phyloP scores from a whole-genome alignment of 37 sponge, comb jelly and placozoan species.

The Chondrosia reniformis region DNA sequence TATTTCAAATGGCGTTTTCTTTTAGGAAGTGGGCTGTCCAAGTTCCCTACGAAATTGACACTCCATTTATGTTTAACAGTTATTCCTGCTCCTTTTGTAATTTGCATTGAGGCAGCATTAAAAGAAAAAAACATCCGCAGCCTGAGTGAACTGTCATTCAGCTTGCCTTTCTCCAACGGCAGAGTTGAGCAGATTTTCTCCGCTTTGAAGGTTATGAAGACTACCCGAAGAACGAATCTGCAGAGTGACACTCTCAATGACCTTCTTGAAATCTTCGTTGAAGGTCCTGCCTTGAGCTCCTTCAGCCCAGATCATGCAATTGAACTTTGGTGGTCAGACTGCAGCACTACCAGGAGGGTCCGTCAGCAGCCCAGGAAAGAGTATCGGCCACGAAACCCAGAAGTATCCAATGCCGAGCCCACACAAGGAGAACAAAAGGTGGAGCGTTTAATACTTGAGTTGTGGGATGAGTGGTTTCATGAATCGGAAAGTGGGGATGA shows the following conservation, averaged over 20 bases:
- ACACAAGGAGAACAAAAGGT: not conserved
- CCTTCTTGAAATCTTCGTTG: slow-evolving; percentile 54
- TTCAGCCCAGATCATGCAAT: slow-evolving; percentile 37
- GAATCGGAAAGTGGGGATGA: slow-evolving; percentile 8
- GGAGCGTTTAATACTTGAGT: slow-evolving; percentile 3
- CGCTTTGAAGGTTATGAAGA: slow-evolving; percentile 35
- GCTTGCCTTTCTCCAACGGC: slow-evolving; percentile 42
- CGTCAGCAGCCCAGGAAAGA: slow-evolving; percentile 36
- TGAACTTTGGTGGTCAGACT: slow-evolving; percentile 48
- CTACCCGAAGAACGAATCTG: slow-evolving; percentile 30
- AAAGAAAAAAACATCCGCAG: not conserved
- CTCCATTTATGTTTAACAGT: not conserved
- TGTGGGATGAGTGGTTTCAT: slow-evolving; percentile 42
- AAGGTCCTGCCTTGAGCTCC: slow-evolving; percentile 37
- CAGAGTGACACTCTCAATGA: slow-evolving; percentile 37
- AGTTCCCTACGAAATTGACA: not conserved
- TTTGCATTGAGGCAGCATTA: not conserved
- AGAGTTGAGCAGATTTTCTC: slow-evolving; percentile 47
- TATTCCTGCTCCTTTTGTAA: not conserved
- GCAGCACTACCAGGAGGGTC: slow-evolving; percentile 34
- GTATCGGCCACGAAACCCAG: slow-evolving; percentile 28
- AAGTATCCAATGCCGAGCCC: not conserved
- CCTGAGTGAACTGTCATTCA: slow-evolving; percentile 31
- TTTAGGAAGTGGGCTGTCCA: not conserved
- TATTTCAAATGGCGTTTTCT: too few relatives aligned